These are phyloP conservation scores for Sebastes oblongus DNA, from an alignment of 2,797 vertebrate genomes.

Conservation along the genomic window DNA sequence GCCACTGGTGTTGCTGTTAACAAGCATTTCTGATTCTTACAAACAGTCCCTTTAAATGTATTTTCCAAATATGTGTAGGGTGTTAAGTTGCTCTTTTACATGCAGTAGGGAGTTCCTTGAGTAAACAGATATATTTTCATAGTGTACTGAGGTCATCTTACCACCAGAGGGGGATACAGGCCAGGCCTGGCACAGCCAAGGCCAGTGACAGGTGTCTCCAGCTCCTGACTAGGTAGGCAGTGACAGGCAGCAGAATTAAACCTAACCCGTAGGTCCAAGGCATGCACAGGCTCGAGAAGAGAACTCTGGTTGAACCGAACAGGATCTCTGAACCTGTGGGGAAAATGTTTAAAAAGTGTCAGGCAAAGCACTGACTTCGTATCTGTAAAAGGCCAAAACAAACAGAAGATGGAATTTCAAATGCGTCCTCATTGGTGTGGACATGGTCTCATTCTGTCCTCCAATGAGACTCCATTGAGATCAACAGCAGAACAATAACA, in stretches of 20 bases:
- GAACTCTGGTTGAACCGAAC: conserved; percentile 22
- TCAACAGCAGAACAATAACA: not conserved
- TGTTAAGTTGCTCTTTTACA: not conserved
- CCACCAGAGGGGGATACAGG: conserved; percentile 66
- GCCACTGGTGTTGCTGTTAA: too few species aligned
- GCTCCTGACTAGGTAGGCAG: conserved; percentile 47
- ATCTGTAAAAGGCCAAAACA: not conserved
- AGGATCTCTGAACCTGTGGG: conserved; percentile 66
- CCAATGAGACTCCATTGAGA: not conserved
- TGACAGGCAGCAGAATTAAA: conserved; percentile 35
- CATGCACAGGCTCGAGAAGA: conserved; percentile 44
- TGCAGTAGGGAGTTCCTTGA: too few species aligned
- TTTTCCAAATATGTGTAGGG: not conserved
- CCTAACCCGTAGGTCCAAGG: not conserved
- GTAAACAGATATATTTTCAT: not conserved
- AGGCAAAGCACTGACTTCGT: not conserved
- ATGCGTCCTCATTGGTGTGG: not conserved
- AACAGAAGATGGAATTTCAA: not conserved
- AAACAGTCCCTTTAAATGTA: not conserved
- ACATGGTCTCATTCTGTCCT: not conserved
- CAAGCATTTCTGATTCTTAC: too few species aligned
- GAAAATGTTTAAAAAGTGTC: not conserved
- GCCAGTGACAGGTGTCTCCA: conserved; percentile 59
- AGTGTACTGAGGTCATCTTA: conserved; percentile 26
- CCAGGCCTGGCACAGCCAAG: conserved; percentile 54